Evolutionary conservation across 2,888 invertebrate species (phyloP).

Genomic region (Carabus problematicus): DNA sequence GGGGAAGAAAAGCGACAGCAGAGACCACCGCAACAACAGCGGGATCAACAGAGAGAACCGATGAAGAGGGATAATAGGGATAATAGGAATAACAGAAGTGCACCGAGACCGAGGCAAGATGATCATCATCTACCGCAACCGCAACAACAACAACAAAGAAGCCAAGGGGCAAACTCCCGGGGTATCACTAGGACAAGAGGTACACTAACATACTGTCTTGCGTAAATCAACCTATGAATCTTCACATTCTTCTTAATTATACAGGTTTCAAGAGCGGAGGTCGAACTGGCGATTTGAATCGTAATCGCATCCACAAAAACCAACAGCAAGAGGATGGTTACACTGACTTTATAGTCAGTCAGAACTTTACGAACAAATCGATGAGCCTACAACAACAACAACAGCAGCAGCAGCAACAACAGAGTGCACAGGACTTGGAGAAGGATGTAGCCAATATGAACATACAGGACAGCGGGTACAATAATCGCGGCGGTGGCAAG

Average conservation of each 20-base stretch:
- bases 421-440: slow-evolving; percentile 50
- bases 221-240: not conserved
- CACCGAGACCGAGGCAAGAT: not conserved
- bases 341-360: slow-evolving; percentile 50
- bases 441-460: slow-evolving; percentile 54
- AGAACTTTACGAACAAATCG: slow-evolving; percentile 58
- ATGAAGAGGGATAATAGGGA: not conserved
- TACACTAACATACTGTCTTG: slow-evolving; percentile 8
- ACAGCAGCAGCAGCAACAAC: slow-evolving; percentile 56
- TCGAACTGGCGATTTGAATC: slow-evolving; percentile 51
- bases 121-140: slow-evolving; percentile 49
- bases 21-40: not conserved
- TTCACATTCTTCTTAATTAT: slow-evolving; percentile 44
- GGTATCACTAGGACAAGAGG: slow-evolving; percentile 37
- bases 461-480: slow-evolving; percentile 50
- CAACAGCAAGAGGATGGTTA: slow-evolving; percentile 45
- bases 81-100: not conserved
- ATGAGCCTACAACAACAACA: slow-evolving; percentile 51
- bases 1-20: not conserved
- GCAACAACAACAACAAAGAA: slow-evolving; percentile 52
- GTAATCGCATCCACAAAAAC: slow-evolving; percentile 47
- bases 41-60: not conserved
- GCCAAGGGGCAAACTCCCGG: slow-evolving; percentile 46
- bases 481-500: slow-evolving; percentile 43
- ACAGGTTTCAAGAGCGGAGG: slow-evolving; percentile 56